Evolutionary conservation across 2,888 invertebrate genomes (phyloP), one percentile per base, ranked within the genome.

Genomic region (Eristalis pertinax): DNA sequence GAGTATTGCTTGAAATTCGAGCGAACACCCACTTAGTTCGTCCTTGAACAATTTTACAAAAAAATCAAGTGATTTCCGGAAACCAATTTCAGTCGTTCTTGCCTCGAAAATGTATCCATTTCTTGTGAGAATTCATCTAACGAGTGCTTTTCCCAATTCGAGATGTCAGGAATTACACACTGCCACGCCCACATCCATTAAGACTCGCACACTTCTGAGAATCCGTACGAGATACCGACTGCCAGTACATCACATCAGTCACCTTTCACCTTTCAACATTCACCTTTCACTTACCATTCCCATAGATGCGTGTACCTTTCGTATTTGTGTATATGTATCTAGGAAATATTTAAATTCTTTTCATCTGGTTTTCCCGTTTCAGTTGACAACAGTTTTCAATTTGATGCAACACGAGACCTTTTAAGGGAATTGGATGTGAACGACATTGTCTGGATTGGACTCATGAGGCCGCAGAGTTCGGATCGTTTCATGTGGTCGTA

Each of bases 401-500:
- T 96, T 91, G 96, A 96, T 91, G 96, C 96, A 58, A 96, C 96
- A 74, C 94, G 96, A 88, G 96, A 96, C 35, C 96, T 96, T 91
- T 94, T 96, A 88, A 96, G 96, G 92, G 96, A 96, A 92, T 92
- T 96, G 93, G 96, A 96, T 91, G 96, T 96, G 85, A 94, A 95
- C 60, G 96, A 95, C 91, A 95, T 95, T 74, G 96, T 96, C 84
- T 97, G 96, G 96, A 96, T 96, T 90, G 96, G 96, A 83, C 94
- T 97, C 89, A 96, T 96, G 90, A 95, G 96, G 90, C 95, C 95
- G 90, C 95, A 95, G 90, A 95, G 95, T 78, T 95, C 95, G 89
- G 95, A 95, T 78, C 95, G 95, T 89, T 96, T 96, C 91, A 95
- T 95, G 90, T 96, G 96, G 96, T 96, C 96, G 96, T 96, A 94